phyloP scores from a whole-genome alignment of 2,113 vertebrate species.

The Clarias macrocephalus region DNA sequence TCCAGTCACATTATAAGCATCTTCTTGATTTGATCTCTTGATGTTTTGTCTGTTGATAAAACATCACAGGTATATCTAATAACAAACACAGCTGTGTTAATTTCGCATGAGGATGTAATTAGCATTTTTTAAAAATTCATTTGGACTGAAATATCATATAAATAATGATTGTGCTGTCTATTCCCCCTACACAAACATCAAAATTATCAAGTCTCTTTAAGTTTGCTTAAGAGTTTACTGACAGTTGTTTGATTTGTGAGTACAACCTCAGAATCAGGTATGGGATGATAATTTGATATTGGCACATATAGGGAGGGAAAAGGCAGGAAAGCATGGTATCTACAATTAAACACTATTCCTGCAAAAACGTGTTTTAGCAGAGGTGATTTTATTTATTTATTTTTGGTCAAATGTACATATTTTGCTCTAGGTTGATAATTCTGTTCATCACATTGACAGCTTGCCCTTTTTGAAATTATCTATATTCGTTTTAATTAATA shows the following conservation, averaged over 20 bases:
- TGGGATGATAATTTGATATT: too few relatives aligned
- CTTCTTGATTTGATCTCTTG: neutral
- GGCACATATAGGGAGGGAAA: too few relatives aligned
- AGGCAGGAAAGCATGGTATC: neutral
- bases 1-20: neutral
- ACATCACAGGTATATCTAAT: neutral
- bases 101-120: too few relatives aligned
- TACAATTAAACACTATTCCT: neutral
- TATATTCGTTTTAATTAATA: neutral
- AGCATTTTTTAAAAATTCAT: neutral
- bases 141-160: neutral
- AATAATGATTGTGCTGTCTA: neutral
- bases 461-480: neutral
- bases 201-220: neutral
- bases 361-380: too few relatives aligned
- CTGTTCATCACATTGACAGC: neutral
- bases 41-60: neutral
- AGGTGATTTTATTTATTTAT: too few relatives aligned
- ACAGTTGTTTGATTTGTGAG: too few relatives aligned
- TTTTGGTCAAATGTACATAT: neutral
- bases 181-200: neutral
- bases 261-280: neutral
- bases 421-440: neutral
- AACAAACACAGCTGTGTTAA: neutral
- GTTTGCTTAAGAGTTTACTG: neutral